phyloP scores from a whole-genome alignment of 1,140 invertebrate genomes.

The Trichonephila clavata region DNA sequence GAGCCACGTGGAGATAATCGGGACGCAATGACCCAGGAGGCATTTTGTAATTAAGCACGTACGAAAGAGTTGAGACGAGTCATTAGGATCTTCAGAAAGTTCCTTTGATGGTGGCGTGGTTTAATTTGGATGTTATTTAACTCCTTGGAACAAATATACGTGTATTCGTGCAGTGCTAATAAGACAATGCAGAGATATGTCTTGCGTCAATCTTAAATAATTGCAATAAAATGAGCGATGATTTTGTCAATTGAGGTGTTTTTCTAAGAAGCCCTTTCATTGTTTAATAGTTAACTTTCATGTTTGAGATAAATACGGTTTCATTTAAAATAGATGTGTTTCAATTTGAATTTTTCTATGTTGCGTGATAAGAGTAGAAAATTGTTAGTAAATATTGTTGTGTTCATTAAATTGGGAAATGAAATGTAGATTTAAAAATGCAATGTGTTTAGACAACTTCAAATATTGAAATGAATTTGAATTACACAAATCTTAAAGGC shows the following conservation, averaged over 20 bases:
- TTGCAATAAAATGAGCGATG: background rate
- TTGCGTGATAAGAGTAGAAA: too few species aligned
- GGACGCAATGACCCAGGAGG: slow-evolving; percentile 37
- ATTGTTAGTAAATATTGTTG: too few species aligned
- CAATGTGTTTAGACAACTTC: too few species aligned
- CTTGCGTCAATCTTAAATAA: background rate
- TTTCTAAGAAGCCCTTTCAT: background rate
- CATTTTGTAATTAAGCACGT: slow-evolving; percentile 49
- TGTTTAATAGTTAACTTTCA: too few species aligned
- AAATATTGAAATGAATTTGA: too few species aligned
- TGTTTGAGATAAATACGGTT: background rate
- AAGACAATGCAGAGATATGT: background rate
- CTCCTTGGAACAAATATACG: background rate
- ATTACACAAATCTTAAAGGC: too few species aligned
- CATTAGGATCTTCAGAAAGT: background rate
- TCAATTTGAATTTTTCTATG: too few species aligned
- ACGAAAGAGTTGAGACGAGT: slow-evolving; percentile 17
- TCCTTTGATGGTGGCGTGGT: background rate
- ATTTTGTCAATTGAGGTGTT: background rate
- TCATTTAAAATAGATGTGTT: background rate
- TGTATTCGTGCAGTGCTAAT: background rate
- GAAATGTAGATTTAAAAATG: too few species aligned
- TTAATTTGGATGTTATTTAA: background rate
- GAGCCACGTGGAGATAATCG: background rate
- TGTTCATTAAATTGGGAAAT: too few species aligned